Percentiles rank a stretch among this genome's conserved stretches.
phyloP scores from a whole-genome alignment of 2,113 vertebrate species.

The Coptodon bakossiorum region DNA sequence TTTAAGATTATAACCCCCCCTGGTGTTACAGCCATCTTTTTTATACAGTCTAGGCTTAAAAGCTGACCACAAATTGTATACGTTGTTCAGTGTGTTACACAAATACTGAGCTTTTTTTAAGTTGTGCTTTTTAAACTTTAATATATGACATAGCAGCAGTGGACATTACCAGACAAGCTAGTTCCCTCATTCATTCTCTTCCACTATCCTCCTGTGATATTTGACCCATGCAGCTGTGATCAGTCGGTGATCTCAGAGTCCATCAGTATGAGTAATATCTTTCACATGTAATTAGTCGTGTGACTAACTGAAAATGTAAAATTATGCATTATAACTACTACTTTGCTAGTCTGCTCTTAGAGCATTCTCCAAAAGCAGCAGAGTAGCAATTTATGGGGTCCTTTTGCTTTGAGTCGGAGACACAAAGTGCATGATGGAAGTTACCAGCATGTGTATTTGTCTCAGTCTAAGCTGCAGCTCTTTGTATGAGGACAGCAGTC shows the following conservation, averaged over 20 bases:
- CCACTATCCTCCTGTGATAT: background rate
- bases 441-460: background rate
- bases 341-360: background rate
- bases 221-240: background rate
- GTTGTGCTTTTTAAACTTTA: background rate
- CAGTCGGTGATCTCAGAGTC: background rate
- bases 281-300: background rate
- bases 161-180: background rate
- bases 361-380: background rate
- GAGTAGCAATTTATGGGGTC: background rate
- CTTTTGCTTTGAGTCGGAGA: background rate
- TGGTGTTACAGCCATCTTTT: background rate
- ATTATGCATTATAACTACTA: background rate
- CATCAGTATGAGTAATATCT: background rate
- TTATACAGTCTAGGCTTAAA: background rate
- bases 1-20: background rate
- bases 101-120: background rate
- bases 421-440: background rate
- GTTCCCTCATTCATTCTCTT: background rate
- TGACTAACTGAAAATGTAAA: background rate
- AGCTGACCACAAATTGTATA: background rate
- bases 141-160: background rate
- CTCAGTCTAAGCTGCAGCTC: background rate
- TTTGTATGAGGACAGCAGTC: constrained; percentile 1
- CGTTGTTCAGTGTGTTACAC: background rate